A percentile compares a stretch with the other conserved stretches of the same genome.
These are phyloP conservation scores for Arrhamphus sclerolepis DNA, from an alignment of 2,797 vertebrate genomes.

Conservation along the genomic window DNA sequence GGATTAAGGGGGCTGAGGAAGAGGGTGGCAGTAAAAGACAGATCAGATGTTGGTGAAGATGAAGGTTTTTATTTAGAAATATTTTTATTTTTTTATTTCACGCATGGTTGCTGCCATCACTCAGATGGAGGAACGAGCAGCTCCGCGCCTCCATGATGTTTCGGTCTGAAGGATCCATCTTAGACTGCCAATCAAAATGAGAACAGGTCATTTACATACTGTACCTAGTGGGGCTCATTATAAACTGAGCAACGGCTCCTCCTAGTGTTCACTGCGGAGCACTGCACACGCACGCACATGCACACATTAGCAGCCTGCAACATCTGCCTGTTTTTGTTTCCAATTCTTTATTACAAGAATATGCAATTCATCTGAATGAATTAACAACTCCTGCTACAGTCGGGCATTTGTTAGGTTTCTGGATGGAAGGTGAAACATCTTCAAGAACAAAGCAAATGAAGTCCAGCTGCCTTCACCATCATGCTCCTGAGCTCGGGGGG, in stretches of 20 bases:
- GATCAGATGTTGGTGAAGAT: not conserved
- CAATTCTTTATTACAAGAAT: too few relatives aligned
- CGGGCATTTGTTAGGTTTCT: too few relatives aligned
- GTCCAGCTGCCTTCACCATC: too few relatives aligned
- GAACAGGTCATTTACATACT: constrained; percentile 59
- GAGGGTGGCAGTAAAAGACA: not conserved
- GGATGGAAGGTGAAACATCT: too few relatives aligned
- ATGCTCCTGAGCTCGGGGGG: too few relatives aligned
- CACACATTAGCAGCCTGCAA: too few relatives aligned
- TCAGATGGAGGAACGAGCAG: constrained; percentile 47
- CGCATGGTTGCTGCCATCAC: not conserved
- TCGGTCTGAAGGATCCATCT: constrained; percentile 63
- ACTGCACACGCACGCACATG: constrained; percentile 9
- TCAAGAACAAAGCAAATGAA: too few relatives aligned
- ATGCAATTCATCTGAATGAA: too few relatives aligned
- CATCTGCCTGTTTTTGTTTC: too few relatives aligned
- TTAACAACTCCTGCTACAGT: too few relatives aligned
- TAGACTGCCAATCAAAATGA: constrained; percentile 74
- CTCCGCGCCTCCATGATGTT: constrained; percentile 40
- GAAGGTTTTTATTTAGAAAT: not conserved
- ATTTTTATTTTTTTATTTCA: not conserved
- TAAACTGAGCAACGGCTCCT: constrained; percentile 46
- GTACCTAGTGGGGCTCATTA: constrained; percentile 1
- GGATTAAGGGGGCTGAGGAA: not conserved
- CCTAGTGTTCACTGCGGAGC: constrained; percentile 31